phyloP scores from a whole-genome alignment of 2,113 vertebrate species.

The Mionectes macconnelli region DNA sequence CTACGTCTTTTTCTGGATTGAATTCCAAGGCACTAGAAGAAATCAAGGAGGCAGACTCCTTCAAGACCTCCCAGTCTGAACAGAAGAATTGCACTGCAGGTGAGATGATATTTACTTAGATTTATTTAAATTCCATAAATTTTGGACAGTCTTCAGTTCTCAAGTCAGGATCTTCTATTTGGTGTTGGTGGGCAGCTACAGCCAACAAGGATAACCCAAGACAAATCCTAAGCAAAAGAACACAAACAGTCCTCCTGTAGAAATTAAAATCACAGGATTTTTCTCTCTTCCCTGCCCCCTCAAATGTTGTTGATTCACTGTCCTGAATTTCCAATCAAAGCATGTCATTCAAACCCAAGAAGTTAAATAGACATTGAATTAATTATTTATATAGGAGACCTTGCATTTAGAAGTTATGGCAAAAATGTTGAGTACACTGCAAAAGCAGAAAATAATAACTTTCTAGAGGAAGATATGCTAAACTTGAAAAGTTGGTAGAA shows the following conservation, averaged over 20 bases:
- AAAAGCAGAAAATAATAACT: neutral
- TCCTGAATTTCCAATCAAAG: neutral
- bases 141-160: neutral
- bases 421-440: neutral
- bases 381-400: neutral
- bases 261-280: neutral
- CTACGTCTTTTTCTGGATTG: neutral
- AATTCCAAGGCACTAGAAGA: neutral
- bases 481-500: neutral
- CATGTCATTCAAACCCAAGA: neutral
- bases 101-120: neutral
- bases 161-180: neutral
- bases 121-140: neutral
- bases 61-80: conserved; percentile 33
- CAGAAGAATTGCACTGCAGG: neutral
- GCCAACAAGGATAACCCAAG: neutral
- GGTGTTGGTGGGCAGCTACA: neutral
- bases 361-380: neutral
- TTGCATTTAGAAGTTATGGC: neutral
- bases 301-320: neutral
- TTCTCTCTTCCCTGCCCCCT: neutral
- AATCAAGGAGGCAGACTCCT: neutral
- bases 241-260: neutral
- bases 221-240: neutral
- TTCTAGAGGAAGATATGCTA: neutral